Base-by-base conservation (phyloP, 2,888 invertebrate genomes). In the Dichetophora obliterata region DNA sequence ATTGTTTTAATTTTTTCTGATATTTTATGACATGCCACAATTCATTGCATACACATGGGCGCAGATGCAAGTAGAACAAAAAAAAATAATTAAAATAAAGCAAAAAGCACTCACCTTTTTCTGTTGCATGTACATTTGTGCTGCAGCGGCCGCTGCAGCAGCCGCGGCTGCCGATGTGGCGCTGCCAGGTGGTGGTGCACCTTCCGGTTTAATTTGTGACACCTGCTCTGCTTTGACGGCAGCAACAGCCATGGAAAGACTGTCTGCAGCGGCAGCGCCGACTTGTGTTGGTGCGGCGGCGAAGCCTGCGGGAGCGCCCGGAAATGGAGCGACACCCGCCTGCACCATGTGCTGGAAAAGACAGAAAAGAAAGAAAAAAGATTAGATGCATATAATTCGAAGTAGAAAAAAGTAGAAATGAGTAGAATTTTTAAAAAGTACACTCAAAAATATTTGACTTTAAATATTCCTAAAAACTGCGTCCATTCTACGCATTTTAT, bases 311-410 rank as follows among this genome's bases (percentile, higher is more conserved):
- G 89, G 88, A 80, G 88, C 87, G 82, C 89, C 88, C 69, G 87
- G 87, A 82, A 85, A 89, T 76, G 88, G 88, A 83, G 87, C 86
- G 82, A 88, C 89, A 80, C 89, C 88, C 80, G 89, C 86, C 82
- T 88, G 88, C 87, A 89, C 88, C 88, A 89, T 88, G 85, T 89
- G 89, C 89, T 89, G 82, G 8, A 86, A 68, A 24, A 80, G 65
- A 78, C 34, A 77, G 57, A 75, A 69, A 79, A 48, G 76, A n/a
- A 50, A 61, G 19, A 71, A 22, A 57, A 52, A 54, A 52, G 73
- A 59, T 75, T 50, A 72, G 54, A 63, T 68, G 19, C 5, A 31
- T 24, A 19, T 8, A 52, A 52, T 59, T 66, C 19, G 52, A 66
- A 78, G 59, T 34, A 63, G 48, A 59, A 57, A n/a, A 57, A 14